These are phyloP conservation scores for Hippoglossus stenolepis DNA, from an alignment of 2,113 vertebrate species.

Conservation along the genomic window DNA sequence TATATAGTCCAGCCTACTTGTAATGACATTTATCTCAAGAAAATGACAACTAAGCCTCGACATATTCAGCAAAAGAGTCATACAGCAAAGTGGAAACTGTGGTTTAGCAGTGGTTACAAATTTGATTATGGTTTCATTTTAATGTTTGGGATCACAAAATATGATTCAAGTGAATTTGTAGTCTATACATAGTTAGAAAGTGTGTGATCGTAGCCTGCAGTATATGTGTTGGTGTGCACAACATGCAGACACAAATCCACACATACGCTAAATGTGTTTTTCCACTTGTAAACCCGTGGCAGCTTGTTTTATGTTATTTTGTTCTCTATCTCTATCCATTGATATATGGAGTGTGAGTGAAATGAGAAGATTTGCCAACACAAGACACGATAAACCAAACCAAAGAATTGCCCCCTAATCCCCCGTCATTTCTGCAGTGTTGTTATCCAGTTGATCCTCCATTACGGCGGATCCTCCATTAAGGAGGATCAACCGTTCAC, in stretches of 20 bases:
- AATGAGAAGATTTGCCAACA: constrained; percentile 36
- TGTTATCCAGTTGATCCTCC: constrained; percentile 51
- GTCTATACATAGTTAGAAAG: background rate
- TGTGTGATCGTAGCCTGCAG: background rate
- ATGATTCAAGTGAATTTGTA: background rate
- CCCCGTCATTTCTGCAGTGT: constrained; percentile 27
- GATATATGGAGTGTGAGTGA: constrained; percentile 34
- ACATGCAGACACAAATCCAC: background rate
- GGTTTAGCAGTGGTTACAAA: background rate
- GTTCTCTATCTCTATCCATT: background rate
- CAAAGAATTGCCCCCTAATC: constrained; percentile 47
- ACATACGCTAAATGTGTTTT: background rate
- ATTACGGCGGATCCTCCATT: constrained; percentile 52
- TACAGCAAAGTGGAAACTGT: background rate
- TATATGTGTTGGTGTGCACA: background rate
- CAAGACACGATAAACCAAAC: constrained; percentile 37
- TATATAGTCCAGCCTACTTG: constrained; percentile 3
- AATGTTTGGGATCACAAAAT: background rate
- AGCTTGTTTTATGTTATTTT: constrained; percentile 13
- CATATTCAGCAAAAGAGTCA: background rate
- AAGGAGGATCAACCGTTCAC: constrained; percentile 59
- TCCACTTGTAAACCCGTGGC: background rate
- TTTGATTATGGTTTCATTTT: background rate
- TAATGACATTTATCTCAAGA: background rate
- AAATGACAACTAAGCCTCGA: background rate